A percentile compares a stretch with the other conserved stretches of the same genome.
Evolutionary conservation across 2,113 vertebrate genomes (phyloP).

Genomic region (Chaetodon trifascialis): DNA sequence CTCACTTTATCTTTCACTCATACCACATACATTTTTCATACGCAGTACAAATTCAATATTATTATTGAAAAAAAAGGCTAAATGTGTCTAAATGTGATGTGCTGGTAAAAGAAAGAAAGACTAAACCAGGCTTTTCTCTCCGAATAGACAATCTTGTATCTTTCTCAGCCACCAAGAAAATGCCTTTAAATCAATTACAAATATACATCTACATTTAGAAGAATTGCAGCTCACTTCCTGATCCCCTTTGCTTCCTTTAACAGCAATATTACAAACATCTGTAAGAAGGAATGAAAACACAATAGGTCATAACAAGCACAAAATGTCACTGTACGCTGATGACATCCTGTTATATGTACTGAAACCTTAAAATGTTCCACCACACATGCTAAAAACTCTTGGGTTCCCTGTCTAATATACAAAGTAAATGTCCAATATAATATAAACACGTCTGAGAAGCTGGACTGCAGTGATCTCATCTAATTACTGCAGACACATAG

Average conservation of each 20-base stretch:
- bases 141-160: not conserved
- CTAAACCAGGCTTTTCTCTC: not conserved
- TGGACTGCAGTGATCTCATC: too few species aligned
- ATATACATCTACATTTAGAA: not conserved
- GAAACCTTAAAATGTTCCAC: not conserved
- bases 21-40: not conserved
- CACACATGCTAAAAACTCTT: not conserved
- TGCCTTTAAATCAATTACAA: not conserved
- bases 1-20: not conserved
- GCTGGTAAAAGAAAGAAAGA: not conserved
- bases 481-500: not conserved
- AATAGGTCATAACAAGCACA: not conserved
- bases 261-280: not conserved
- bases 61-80: not conserved
- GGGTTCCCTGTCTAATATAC: too few species aligned
- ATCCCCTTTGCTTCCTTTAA: not conserved
- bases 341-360: constrained; percentile 11
- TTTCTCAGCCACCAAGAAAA: not conserved
- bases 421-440: too few species aligned
- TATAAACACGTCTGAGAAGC: too few species aligned
- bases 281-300: not conserved
- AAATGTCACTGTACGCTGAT: constrained; percentile 21
- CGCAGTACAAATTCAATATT: not conserved
- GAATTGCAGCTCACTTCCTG: not conserved
- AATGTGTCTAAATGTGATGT: not conserved